A percentile compares a stretch with the other conserved stretches of the same genome.
These are phyloP conservation scores for Neotoma lepida DNA, from an alignment of 2,113 vertebrate genomes.

Conservation along the genomic window DNA sequence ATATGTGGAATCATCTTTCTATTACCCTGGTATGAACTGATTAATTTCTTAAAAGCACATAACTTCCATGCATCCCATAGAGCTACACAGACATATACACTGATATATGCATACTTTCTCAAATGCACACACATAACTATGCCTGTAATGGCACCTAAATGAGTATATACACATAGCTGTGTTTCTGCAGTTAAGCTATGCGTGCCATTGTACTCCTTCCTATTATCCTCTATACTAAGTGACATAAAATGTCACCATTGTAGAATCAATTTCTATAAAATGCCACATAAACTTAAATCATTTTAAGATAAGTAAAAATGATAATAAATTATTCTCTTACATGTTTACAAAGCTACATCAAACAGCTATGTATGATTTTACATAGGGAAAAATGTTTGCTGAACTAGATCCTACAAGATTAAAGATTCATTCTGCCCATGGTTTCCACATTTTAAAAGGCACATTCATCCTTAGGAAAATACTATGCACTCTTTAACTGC, in stretches of 20 bases:
- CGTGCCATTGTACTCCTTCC: neutral
- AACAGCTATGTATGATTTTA: constrained; percentile 40
- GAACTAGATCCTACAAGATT: constrained; percentile 3
- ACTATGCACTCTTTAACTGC: neutral
- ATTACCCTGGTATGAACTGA: neutral
- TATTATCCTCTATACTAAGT: neutral
- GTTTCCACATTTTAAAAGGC: constrained; percentile 1
- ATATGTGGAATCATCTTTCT: neutral
- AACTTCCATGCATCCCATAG: neutral
- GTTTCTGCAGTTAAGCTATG: neutral
- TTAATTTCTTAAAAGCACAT: neutral
- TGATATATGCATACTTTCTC: neutral
- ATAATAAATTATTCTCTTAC: neutral
- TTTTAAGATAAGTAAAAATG: constrained; percentile 39
- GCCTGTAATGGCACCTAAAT: neutral
- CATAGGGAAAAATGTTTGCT: constrained; percentile 13
- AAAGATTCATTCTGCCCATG: constrained; percentile 36
- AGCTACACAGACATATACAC: neutral
- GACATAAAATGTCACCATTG: neutral
- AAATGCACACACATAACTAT: neutral
- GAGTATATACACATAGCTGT: neutral
- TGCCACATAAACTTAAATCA: constrained; percentile 41
- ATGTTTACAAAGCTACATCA: constrained; percentile 27
- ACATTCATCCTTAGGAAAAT: neutral
- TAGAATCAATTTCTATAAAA: neutral